Evolutionary conservation across 2,797 vertebrate species (phyloP).

Genomic region (Micropoecilia bifurca): DNA sequence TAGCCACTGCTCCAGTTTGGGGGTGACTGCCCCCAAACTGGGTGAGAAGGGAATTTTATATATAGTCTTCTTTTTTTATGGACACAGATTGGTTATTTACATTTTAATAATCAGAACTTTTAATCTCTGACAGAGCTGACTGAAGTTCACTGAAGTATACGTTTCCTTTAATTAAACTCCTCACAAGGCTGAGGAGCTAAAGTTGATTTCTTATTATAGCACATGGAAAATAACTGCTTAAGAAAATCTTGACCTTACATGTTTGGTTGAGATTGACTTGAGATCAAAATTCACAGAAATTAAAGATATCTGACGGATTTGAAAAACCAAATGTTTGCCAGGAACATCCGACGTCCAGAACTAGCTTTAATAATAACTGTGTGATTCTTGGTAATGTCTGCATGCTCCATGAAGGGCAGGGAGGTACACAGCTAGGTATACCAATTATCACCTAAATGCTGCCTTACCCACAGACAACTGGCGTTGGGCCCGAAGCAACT

Average conservation of each 20-base stretch:
- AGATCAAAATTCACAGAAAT: constrained; percentile 35
- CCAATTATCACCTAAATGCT: constrained; percentile 9
- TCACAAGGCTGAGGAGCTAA: constrained; percentile 23
- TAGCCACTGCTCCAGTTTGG: no score
- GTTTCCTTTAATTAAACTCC: constrained; percentile 43
- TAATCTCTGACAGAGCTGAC: constrained; percentile 30
- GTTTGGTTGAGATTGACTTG: constrained; percentile 42
- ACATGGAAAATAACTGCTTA: constrained; percentile 32
- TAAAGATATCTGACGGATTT: constrained; percentile 13
- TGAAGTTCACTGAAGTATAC: constrained; percentile 25
- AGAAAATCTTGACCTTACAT: constrained; percentile 45
- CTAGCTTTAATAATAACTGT: constrained; percentile 1
- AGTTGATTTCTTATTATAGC: constrained; percentile 40
- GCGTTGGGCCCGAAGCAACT: constrained; percentile 15
- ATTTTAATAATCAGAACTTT: constrained; percentile 33
- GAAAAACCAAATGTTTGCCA: neutral
- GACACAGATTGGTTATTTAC: constrained; percentile 6
- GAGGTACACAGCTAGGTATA: constrained; percentile 6
- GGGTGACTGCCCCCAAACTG: no score
- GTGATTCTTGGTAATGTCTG: neutral
- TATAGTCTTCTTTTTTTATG: neutral
- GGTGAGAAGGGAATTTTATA: no score
- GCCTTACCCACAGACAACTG: neutral
- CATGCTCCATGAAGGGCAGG: neutral
- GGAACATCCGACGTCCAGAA: neutral